Evolutionary conservation across 2,888 invertebrate species (phyloP), one percentile per base, ranked within the genome.

Genomic region (Labia minor): DNA sequence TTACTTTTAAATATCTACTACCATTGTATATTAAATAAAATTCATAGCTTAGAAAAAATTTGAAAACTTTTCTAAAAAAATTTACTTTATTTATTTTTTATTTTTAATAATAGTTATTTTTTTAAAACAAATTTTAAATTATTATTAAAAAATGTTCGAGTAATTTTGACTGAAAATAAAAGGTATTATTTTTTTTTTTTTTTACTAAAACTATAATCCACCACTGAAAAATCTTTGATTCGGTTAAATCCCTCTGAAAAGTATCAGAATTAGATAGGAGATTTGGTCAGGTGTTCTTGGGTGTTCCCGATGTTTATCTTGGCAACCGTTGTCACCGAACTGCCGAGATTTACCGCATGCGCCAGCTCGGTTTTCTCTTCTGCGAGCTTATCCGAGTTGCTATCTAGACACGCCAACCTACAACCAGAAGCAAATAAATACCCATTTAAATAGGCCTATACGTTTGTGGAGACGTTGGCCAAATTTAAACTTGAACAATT

Each of bases 401-500:
- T 16, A 49, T 49, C 49, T 49, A 49, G 49, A 49, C 49, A 49
- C 49, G 49, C 49, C 49, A 49, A 49, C 49, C 49, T 49, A 49
- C 49, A 49, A 49, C 49, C 49, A 49, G 16, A 49, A 49, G 49
- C 49, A 49, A 49, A 49, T 49, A 49, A 49, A 49, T 49, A 49
- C 49, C 49, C 49, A 49, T 49, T 49, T 49, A 49, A 49, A 49
- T 49, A 49, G 49, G 49, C 49, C 49, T 49, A 49, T 49, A 49
- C 49, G 49, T 49, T 49, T 49, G 49, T 16, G 49, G 49, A 49
- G 49, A 49, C 49, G 49, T 49, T 14, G 49, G 49, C 49, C 49
- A 49, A 49, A 49, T 49, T 49, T 49, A 49, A 49, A 49, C 49
- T 49, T 49, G 49, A 49, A 49, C 49, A 49, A 49, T 49, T 49